phyloP scores from a whole-genome alignment of 2,113 vertebrate genomes.

The Neopipo cinnamomea region DNA sequence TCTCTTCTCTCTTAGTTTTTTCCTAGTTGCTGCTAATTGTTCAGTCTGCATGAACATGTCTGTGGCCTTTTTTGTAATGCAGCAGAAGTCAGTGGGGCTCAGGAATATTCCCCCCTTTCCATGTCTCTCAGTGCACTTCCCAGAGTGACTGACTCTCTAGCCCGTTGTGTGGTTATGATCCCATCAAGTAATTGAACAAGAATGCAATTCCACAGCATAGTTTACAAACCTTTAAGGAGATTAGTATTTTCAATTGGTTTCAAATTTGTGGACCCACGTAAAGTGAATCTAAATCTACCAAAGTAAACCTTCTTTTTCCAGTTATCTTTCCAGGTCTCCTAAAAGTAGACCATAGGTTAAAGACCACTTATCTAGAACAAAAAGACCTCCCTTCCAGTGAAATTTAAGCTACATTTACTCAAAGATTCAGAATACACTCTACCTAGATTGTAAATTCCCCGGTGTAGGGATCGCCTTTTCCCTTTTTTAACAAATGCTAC shows the following conservation, averaged over 20 bases:
- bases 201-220: neutral
- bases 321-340: neutral
- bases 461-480: neutral
- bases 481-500: neutral
- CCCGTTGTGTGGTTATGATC: neutral
- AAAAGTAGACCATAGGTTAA: neutral
- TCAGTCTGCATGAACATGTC: neutral
- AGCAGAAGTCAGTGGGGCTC: neutral
- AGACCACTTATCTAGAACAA: neutral
- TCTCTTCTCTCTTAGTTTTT: neutral
- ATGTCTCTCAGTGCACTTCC: neutral
- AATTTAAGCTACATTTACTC: neutral
- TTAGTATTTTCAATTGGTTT: neutral
- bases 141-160: neutral
- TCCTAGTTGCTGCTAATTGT: neutral
- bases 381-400: neutral
- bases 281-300: neutral
- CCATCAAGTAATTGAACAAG: neutral
- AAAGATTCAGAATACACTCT: neutral
- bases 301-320: neutral
- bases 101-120: neutral
- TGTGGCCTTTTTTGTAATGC: neutral
- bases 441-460: neutral
- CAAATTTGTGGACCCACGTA: neutral
- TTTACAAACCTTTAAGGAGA: neutral